Evolutionary conservation across 2,113 vertebrate species (phyloP).

Genomic region (Uria lomvia): DNA sequence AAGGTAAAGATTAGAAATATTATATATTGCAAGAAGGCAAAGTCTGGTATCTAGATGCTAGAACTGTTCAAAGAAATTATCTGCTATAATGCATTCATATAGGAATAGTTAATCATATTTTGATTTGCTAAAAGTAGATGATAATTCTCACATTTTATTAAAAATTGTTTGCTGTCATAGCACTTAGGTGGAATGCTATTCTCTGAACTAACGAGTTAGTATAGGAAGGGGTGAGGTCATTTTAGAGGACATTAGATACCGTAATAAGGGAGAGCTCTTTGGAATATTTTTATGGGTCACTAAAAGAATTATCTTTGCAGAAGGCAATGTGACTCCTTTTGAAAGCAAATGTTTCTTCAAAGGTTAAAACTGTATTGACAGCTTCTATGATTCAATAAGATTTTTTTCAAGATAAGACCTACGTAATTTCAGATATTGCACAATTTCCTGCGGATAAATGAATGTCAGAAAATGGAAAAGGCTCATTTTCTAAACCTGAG

Average conservation of each 20-base stretch:
- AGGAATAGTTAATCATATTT: neutral
- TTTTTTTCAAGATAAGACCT: constrained; percentile 50
- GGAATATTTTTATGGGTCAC: constrained; percentile 8
- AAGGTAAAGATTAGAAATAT: neutral
- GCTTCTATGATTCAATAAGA: neutral
- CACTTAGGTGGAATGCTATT: neutral
- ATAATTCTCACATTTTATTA: neutral
- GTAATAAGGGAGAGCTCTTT: constrained; percentile 9
- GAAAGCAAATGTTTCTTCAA: constrained; percentile 45
- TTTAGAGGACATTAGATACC: neutral
- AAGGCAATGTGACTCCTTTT: constrained; percentile 20
- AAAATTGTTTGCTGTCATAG: neutral
- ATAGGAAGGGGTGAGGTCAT: constrained; percentile 5
- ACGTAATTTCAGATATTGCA: constrained; percentile 59
- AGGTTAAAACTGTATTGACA: constrained; percentile 56
- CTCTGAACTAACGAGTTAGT: neutral
- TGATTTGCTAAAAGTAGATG: neutral
- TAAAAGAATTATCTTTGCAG: constrained; percentile 23
- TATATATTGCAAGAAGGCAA: neutral
- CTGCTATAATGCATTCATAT: neutral
- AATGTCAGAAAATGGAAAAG: constrained; percentile 67
- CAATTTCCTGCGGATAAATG: constrained; percentile 64
- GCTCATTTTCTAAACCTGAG: constrained; percentile 63
- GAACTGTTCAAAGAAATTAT: neutral
- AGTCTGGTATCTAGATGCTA: neutral